Evolutionary conservation across 2,797 vertebrate species (phyloP).

Genomic region (Cryptoblepharus egeriae): DNA sequence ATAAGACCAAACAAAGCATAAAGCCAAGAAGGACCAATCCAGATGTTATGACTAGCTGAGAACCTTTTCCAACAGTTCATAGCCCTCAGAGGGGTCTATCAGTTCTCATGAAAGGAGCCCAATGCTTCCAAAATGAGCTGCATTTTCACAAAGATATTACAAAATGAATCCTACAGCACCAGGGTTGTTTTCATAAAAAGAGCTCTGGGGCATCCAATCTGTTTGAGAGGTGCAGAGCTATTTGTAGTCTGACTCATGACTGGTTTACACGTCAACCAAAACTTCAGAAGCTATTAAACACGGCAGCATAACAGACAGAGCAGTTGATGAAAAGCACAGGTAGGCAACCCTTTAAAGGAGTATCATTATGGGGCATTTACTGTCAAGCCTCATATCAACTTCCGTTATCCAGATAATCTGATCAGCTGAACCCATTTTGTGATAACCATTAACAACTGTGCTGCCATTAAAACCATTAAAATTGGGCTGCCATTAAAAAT

Average conservation of each 20-base stretch:
- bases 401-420: background rate
- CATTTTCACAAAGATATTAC: slow-evolving; percentile 44
- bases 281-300: background rate
- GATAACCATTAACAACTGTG: no score
- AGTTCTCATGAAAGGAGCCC: slow-evolving; percentile 39
- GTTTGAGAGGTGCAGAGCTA: background rate
- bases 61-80: slow-evolving; percentile 39
- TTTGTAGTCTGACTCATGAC: background rate
- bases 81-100: slow-evolving; percentile 27
- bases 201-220: background rate
- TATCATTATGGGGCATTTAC: background rate
- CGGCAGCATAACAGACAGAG: background rate
- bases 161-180: slow-evolving; percentile 54
- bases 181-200: slow-evolving; percentile 41
- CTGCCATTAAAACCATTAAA: no score
- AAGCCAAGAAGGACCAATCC: slow-evolving; percentile 30
- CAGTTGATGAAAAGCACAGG: background rate
- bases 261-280: slow-evolving; percentile 5
- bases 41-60: slow-evolving; percentile 28
- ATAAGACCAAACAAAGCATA: slow-evolving; percentile 20
- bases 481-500: background rate
- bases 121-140: slow-evolving; percentile 24
- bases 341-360: fast-evolving
- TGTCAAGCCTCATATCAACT: background rate
- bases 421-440: background rate